A percentile compares a stretch with the other conserved stretches of the same genome.
Conservation (phyloP, 2,888 invertebrate species). For the Tryphoninae sp. region DNA sequence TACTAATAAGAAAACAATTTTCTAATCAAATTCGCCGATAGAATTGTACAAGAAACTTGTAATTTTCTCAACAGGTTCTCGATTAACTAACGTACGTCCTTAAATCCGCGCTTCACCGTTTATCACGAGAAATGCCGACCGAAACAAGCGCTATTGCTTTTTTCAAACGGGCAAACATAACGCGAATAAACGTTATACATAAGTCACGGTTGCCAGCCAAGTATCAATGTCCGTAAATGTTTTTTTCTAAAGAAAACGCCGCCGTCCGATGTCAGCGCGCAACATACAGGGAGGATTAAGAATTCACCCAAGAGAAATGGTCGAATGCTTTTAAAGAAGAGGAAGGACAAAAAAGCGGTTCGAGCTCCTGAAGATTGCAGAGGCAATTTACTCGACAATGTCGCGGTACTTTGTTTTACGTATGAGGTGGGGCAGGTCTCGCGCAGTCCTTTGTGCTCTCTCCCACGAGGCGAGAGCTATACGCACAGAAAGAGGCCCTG, state of each 20-base stretch:
- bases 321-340: conserved; percentile 58
- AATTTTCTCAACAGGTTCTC: no score
- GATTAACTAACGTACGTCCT: no score
- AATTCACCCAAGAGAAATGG: conserved; percentile 62
- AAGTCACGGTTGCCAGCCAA: neutral
- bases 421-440: conserved; percentile 61
- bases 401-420: conserved; percentile 71
- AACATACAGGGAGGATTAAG: conserved; percentile 40
- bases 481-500: conserved; percentile 52
- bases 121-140: no score
- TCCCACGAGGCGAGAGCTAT: conserved; percentile 45
- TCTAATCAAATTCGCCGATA: no score
- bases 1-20: no score
- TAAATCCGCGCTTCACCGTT: no score
- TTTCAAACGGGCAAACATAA: neutral
- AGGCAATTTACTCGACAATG: conserved; percentile 75
- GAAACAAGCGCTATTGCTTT: no score
- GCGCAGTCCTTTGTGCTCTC: conserved; percentile 56
- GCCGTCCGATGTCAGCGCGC: neutral
- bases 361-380: conserved; percentile 73
- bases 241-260: neutral
- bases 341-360: conserved; percentile 28
- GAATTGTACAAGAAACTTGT: no score
- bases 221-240: neutral
- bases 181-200: neutral